Conservation (phyloP, 2,113 vertebrate species). For the Aptenodytes patagonicus region DNA sequence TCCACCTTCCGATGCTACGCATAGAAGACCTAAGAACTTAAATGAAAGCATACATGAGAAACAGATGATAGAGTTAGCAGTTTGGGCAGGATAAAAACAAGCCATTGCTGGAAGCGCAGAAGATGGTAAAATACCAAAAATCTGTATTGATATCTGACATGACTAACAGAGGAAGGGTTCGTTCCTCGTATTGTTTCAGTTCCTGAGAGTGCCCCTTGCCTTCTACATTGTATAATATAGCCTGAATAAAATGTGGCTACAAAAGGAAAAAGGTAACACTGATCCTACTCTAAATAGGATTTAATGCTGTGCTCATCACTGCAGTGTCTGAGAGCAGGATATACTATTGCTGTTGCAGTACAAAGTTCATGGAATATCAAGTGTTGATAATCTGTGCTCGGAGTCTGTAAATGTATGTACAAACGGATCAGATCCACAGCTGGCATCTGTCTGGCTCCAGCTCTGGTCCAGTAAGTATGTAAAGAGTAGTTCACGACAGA, state of each 20-base stretch:
- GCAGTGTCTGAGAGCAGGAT: not conserved
- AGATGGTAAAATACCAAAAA: not conserved
- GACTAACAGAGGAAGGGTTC: not conserved
- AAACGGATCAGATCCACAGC: slow-evolving; percentile 55
- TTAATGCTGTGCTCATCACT: not conserved
- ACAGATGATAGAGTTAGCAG: not conserved
- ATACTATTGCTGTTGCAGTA: not conserved
- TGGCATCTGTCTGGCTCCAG: slow-evolving; percentile 61
- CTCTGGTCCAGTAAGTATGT: slow-evolving; percentile 59
- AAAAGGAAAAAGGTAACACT: not conserved
- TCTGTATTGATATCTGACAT: not conserved
- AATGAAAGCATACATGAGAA: not conserved
- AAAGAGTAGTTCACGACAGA: slow-evolving; percentile 50
- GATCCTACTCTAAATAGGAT: not conserved
- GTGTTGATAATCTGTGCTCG: slow-evolving; percentile 19
- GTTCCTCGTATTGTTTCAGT: not conserved
- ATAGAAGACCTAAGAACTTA: not conserved
- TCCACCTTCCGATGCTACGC: not conserved
- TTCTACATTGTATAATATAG: not conserved
- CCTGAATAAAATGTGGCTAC: not conserved
- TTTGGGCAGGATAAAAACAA: not conserved
- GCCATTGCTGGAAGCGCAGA: not conserved
- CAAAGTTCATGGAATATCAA: slow-evolving; percentile 42
- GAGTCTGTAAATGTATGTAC: slow-evolving; percentile 28
- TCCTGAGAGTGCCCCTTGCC: not conserved